Conservation (phyloP, 2,888 invertebrate species). For the Eilema griseolum region DNA sequence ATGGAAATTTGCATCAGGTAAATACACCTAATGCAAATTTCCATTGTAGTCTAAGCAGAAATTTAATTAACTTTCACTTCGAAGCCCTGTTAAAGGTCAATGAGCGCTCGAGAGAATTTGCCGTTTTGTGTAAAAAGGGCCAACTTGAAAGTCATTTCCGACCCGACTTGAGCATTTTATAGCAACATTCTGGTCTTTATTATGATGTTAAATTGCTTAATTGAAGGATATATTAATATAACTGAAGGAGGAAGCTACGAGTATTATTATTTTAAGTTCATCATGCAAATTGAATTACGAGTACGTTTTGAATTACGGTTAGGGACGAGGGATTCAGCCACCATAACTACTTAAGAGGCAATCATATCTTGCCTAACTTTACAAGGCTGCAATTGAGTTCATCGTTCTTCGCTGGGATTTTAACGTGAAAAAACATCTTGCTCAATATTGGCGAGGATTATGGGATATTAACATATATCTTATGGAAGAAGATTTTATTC, state of each 20-base stretch:
- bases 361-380: conserved; percentile 42
- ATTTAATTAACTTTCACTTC: conserved; percentile 82
- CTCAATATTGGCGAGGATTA: conserved; percentile 37
- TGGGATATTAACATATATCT: conserved; percentile 49
- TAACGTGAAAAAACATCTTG: conserved; percentile 29
- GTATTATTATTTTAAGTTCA: conserved; percentile 46
- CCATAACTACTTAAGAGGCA: conserved; percentile 26
- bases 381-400: conserved; percentile 32
- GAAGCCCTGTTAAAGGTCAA: conserved; percentile 76
- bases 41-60: conserved; percentile 78
- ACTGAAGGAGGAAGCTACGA: conserved; percentile 43
- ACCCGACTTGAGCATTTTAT: conserved; percentile 67
- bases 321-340: conserved; percentile 16
- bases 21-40: conserved; percentile 70
- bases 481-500: conserved; percentile 53
- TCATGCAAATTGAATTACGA: conserved; percentile 49
- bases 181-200: conserved; percentile 66
- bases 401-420: conserved; percentile 23
- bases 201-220: conserved; percentile 71
- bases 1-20: conserved; percentile 12
- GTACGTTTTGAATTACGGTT: conserved; percentile 26
- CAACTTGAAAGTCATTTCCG: conserved; percentile 68
- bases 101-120: conserved; percentile 68
- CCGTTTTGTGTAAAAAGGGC: conserved; percentile 74
- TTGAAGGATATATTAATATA: conserved; percentile 66